Percentiles rank a stretch among this genome's conserved stretches.
Evolutionary conservation across 2,797 vertebrate genomes (phyloP).

Genomic region (Eupleurogrammus muticus): DNA sequence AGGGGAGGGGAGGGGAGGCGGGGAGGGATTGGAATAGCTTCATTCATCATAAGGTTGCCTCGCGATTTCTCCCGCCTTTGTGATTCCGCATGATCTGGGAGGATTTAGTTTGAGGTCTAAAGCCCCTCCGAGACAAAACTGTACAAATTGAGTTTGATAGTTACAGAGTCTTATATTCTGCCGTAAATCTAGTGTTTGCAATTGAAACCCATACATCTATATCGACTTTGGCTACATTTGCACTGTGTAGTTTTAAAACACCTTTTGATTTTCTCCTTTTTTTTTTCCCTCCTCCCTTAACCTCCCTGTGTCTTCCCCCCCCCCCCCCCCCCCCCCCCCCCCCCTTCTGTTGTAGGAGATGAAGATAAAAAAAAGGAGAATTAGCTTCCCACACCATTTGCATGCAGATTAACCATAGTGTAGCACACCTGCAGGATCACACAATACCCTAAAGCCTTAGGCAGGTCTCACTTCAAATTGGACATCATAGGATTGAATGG

Average conservation of each 20-base stretch:
- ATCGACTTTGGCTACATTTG: slow-evolving; percentile 44
- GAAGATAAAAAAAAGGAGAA: slow-evolving; percentile 44
- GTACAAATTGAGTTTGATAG: slow-evolving; percentile 77
- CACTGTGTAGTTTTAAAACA: slow-evolving; percentile 28
- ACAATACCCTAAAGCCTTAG: slow-evolving; percentile 35
- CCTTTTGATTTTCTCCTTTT: slow-evolving; percentile 23
- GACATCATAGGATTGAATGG: slow-evolving; percentile 45
- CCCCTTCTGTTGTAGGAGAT: slow-evolving; percentile 13
- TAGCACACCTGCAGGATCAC: slow-evolving; percentile 40
- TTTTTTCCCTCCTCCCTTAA: neutral
- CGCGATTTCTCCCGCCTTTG: slow-evolving; percentile 69
- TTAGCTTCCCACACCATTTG: slow-evolving; percentile 34
- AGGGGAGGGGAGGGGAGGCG: slow-evolving; percentile 56
- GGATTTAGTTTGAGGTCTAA: slow-evolving; percentile 73
- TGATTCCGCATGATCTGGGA: slow-evolving; percentile 77
- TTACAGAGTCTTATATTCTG: slow-evolving; percentile 62
- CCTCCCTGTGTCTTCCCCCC: neutral
- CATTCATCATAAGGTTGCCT: slow-evolving; percentile 78
- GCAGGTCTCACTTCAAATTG: slow-evolving; percentile 54
- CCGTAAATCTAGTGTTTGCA: slow-evolving; percentile 51
- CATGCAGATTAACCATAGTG: slow-evolving; percentile 51
- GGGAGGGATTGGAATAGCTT: slow-evolving; percentile 75
- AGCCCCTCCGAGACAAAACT: slow-evolving; percentile 73
- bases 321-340: neutral
- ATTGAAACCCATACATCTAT: slow-evolving; percentile 52